phyloP scores from a whole-genome alignment of 1,140 invertebrate species.

The Drosophila ananassae region DNA sequence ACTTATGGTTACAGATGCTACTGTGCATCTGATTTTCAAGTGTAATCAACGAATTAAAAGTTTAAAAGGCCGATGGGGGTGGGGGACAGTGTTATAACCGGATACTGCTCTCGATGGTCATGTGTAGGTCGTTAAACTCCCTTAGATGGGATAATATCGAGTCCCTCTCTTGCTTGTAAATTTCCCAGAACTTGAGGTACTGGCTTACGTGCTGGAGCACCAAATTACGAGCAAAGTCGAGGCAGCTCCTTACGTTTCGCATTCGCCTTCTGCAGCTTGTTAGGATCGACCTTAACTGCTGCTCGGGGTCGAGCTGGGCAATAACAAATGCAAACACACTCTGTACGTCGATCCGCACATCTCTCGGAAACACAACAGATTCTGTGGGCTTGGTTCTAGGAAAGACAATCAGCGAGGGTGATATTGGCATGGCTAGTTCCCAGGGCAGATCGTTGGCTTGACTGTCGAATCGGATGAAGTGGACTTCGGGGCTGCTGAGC shows the following conservation, averaged over 20 bases:
- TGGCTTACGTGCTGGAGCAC: constrained; percentile 65
- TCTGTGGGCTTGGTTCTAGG: constrained; percentile 47
- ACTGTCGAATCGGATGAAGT: constrained; percentile 67
- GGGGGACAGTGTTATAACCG: constrained; percentile 47
- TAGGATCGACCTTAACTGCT: constrained; percentile 60
- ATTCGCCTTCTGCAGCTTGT: constrained; percentile 53
- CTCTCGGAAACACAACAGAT: constrained; percentile 58
- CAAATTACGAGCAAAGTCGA: constrained; percentile 67
- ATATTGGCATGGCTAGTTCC: constrained; percentile 63
- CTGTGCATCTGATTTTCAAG: constrained; percentile 2
- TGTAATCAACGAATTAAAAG: constrained; percentile 15
- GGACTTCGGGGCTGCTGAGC: constrained; percentile 47
- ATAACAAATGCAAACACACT: constrained; percentile 70
- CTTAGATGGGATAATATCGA: constrained; percentile 62
- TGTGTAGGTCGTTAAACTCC: constrained; percentile 68
- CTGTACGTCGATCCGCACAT: constrained; percentile 59
- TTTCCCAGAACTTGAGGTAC: constrained; percentile 67
- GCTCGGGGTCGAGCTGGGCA: constrained; percentile 64
- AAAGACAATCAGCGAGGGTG: constrained; percentile 69
- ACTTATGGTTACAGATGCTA: constrained; percentile 32
- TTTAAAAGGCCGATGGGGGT: neutral
- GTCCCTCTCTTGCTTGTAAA: constrained; percentile 59
- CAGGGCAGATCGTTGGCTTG: constrained; percentile 70
- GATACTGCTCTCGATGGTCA: constrained; percentile 67
- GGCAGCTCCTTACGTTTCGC: constrained; percentile 59